phyloP scores from a whole-genome alignment of 2,113 vertebrate genomes.

The Jacana jacana region DNA sequence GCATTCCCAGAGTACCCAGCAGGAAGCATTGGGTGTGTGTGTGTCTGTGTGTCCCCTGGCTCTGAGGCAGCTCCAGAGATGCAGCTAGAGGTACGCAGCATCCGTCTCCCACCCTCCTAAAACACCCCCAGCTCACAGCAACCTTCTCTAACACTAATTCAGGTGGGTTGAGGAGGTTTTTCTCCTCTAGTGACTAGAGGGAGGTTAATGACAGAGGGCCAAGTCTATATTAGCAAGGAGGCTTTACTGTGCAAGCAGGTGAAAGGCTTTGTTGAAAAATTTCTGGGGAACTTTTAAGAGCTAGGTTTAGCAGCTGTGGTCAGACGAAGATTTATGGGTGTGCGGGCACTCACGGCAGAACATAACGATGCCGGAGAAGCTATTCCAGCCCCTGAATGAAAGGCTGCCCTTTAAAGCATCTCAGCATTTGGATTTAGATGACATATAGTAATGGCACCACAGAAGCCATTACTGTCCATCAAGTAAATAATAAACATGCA shows the following conservation, averaged over 20 bases:
- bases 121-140: neutral
- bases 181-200: neutral
- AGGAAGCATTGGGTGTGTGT: neutral
- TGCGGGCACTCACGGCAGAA: fast-evolving
- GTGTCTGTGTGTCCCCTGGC: fast-evolving
- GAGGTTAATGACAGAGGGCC: neutral
- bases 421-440: neutral
- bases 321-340: fast-evolving
- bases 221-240: neutral
- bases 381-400: neutral
- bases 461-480: slow-evolving; percentile 48
- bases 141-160: neutral
- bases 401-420: slow-evolving; percentile 29
- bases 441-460: neutral
- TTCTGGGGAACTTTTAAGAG: neutral
- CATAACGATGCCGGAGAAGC: neutral
- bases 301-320: neutral
- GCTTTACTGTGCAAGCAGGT: neutral
- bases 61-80: neutral
- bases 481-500: neutral
- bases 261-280: neutral
- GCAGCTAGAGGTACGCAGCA: neutral
- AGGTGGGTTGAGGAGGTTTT: neutral
- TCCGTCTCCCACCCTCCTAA: fast-evolving
- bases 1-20: neutral